Evolutionary conservation across 2,797 vertebrate genomes (phyloP), one percentile per base, ranked within the genome.

Genomic region (Gymnoscopelus braueri): DNA sequence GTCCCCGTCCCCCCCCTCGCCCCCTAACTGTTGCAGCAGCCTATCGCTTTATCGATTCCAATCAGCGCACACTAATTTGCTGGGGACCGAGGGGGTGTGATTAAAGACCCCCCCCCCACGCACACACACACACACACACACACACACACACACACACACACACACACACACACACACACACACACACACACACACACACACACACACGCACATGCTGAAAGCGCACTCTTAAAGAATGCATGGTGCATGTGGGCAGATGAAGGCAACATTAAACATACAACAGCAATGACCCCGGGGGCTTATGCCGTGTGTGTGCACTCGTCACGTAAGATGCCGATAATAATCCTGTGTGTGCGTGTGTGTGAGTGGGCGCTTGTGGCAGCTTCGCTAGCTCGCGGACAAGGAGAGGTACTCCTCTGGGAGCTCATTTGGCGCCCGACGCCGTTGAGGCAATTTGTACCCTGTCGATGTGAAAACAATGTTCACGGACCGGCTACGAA

Each of bases 11-110:
- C 57, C 14, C 15, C 6, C 7, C 5, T 26, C 3, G 47, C 47
- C n/a, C 49, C 7, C 5, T 2, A 44, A 77, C 56, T 14, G 60
- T 78, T 72, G 79, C 71, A 54, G 68, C 69, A 71, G 64, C 80
- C 72, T 44, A 71, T 83, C 79, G 73, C 74, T 89, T 86, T 84
- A 84, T 88, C 83, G 78, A 67, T 85, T 86, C 77, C 77, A 71
- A 77, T 78, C 84, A 79, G 84, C 78, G 71, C 78, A 85, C 82
- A 71, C 73, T 72, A 60, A 84, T 86, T 89, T 85, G 78, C 80
- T 63, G 63, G 77, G 57, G 29, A 35, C 14, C 12, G 32, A 14
- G 5, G 5, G 57, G 66, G 70, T 79, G 75, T 79, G 82, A 87
- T 88, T 84, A 82, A 81, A 87, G 75, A 83, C 80, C 79, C 72